A percentile compares a stretch with the other conserved stretches of the same genome.
Conservation (phyloP, 2,113 vertebrate species). For the Formicarius rufipectus region DNA sequence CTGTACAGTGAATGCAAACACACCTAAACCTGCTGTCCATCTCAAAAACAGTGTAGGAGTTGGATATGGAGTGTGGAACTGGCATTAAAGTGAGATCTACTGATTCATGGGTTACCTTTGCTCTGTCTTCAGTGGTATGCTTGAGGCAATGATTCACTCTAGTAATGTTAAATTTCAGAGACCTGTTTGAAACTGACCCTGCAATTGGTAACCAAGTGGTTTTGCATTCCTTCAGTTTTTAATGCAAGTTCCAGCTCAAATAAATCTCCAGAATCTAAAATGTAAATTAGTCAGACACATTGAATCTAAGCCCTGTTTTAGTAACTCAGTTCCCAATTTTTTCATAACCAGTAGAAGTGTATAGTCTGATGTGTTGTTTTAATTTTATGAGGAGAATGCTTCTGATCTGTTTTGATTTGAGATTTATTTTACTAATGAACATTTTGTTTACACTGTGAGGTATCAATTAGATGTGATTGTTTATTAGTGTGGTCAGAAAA, state of each 20-base stretch:
- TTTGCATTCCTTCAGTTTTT: background rate
- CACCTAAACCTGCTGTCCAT: background rate
- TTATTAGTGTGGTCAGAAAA: background rate
- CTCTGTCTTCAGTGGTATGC: background rate
- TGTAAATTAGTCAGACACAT: background rate
- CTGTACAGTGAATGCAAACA: background rate
- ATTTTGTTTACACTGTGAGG: background rate
- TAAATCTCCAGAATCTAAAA: background rate
- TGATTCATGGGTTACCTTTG: background rate
- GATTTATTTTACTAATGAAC: background rate
- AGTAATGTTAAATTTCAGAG: background rate
- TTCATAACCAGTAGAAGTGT: background rate
- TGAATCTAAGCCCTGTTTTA: background rate
- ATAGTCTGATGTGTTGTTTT: background rate
- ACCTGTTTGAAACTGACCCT: background rate
- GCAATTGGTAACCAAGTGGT: background rate
- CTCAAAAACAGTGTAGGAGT: accelerated
- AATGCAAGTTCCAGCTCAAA: background rate
- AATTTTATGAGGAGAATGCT: background rate
- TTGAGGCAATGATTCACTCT: background rate
- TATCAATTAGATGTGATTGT: background rate
- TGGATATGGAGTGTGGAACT: background rate
- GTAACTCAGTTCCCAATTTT: background rate
- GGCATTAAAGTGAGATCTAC: background rate
- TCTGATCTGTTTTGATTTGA: background rate